These are phyloP conservation scores for Geopemphigus sp. DNA, from an alignment of 1,140 invertebrate genomes.

Conservation along the genomic window DNA sequence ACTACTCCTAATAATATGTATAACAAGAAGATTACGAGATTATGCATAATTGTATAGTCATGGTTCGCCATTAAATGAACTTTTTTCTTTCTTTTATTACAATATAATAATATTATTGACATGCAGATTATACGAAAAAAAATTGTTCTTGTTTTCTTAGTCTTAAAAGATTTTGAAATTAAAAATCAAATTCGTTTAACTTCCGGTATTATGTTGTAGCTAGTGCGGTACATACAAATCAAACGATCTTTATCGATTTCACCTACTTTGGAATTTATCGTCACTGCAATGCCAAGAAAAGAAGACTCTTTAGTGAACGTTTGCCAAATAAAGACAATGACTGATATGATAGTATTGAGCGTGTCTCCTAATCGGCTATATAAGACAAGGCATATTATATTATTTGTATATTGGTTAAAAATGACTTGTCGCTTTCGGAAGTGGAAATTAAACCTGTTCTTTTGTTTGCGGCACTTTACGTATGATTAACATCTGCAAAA, in stretches of 20 bases:
- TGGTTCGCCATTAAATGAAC: neutral
- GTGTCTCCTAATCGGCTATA: neutral
- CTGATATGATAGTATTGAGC: neutral
- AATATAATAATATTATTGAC: no score
- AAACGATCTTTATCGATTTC: neutral
- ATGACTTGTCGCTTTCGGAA: conserved; percentile 46
- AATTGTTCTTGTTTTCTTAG: neutral
- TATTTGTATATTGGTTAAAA: neutral
- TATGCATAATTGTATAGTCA: neutral
- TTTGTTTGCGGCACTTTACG: neutral
- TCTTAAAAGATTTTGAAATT: neutral
- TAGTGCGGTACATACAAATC: neutral
- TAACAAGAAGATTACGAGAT: neutral
- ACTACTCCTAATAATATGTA: neutral
- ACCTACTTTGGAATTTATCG: no score
- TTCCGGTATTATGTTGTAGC: neutral
- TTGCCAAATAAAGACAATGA: no score
- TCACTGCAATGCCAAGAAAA: no score
- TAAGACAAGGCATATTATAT: neutral
- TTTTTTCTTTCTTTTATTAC: neutral
- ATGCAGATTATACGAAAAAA: neutral
- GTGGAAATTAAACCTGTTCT: conserved; percentile 22
- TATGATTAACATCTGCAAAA: conserved; percentile 20
- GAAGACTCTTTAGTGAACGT: no score
- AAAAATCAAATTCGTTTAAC: neutral